Evolutionary conservation across 2,797 vertebrate species (phyloP), one percentile per base, ranked within the genome.

Genomic region (Centroberyx gerrardi): DNA sequence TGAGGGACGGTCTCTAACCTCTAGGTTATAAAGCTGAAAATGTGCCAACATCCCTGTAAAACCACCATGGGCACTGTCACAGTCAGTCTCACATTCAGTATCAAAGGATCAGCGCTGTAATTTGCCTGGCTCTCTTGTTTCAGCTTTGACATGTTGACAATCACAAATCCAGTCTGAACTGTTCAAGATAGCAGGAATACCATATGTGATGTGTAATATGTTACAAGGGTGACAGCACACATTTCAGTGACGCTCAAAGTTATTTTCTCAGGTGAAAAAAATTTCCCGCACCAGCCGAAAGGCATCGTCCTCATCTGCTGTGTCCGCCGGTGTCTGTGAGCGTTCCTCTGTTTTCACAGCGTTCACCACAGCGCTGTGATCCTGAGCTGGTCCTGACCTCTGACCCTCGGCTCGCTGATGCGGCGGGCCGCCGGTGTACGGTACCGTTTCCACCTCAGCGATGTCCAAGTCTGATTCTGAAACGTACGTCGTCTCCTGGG

Each of bases 241-340:
- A n/a, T 69, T 62, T 40, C 17, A 49, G 17, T 13, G 3, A 3
- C 1, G 18, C 31, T 65, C 3, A 18, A 9, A 46, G 10, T 54
- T 22, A 22, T 22, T 79, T 15, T 2, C 44, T 94, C 74, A 90
- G 31, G 76, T 90, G 66, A 95, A 95, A 78, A 95, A 95, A 2
- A 95, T 94, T 56, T 95, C 92, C 63, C 88, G 83, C 14, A 95
- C 89, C 58, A 95, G 88, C 12, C 59, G 72, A 2, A 95, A 81
- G 17, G 78, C 76, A 6, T 95, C 93, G 0, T 90, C 88, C 1
- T 90, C 79, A 36, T 85, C 81, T 2, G 18, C 59, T 14, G 66
- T 51, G 2, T 74, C 33, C 8, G 55, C 63, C 14, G 63, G 38
- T 5, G 1, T 52, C 36, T 76, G 71, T 2, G 54, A 29, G 9